Evolutionary conservation across 1,140 invertebrate species (phyloP).

Genomic region (Lepidurus arcticus): DNA sequence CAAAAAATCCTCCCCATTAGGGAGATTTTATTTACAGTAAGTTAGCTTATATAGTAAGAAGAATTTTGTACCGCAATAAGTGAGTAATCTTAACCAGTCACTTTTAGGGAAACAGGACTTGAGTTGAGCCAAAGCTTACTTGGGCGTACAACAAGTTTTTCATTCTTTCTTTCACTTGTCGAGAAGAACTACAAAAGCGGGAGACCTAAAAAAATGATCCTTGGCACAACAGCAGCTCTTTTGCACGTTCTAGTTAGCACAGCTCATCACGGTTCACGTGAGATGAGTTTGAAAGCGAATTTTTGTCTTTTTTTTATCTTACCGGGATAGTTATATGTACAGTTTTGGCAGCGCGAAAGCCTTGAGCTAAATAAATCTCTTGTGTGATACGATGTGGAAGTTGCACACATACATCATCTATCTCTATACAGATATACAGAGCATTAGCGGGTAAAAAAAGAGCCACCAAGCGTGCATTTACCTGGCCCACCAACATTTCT

Average conservation of each 20-base stretch:
- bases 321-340: not conserved
- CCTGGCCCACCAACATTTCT: not conserved
- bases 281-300: not conserved
- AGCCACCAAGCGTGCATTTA: not conserved
- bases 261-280: slow-evolving; percentile 17
- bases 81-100: no score
- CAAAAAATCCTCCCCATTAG: no score
- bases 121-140: no score
- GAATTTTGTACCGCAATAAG: no score
- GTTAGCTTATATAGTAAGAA: no score
- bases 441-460: slow-evolving; percentile 4
- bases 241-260: slow-evolving; percentile 4
- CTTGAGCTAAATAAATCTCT: slow-evolving; percentile 15
- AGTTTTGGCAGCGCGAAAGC: not conserved
- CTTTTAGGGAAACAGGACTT: no score
- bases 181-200: no score
- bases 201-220: not conserved
- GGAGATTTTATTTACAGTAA: no score
- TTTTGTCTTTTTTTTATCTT: not conserved
- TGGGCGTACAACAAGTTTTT: not conserved
- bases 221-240: slow-evolving; percentile 3
- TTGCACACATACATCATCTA: not conserved
- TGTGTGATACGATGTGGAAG: not conserved
- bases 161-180: not conserved
- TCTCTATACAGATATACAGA: not conserved